These are phyloP conservation scores for Trichonephila clavipes DNA, from an alignment of 1,140 invertebrate genomes.

Conservation along the genomic window DNA sequence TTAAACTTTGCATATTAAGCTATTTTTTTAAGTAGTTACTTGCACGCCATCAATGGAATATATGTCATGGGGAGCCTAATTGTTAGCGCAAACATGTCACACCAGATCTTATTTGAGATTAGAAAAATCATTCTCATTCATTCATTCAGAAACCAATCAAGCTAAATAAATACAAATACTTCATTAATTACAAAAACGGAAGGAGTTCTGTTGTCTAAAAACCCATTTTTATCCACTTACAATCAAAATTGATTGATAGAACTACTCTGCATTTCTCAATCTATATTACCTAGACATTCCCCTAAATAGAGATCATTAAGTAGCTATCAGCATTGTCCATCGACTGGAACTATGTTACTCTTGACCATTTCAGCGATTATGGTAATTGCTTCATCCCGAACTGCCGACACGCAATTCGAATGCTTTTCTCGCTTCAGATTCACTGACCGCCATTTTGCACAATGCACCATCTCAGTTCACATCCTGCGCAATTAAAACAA, in stretches of 20 bases:
- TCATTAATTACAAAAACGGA: background rate
- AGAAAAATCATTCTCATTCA: background rate
- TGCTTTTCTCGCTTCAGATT: background rate
- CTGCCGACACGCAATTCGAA: background rate
- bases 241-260: background rate
- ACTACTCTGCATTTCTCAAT: background rate
- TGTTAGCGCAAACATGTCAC: no score
- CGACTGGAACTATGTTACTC: background rate
- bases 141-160: background rate
- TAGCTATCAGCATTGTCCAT: background rate
- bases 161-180: background rate
- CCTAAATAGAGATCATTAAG: background rate
- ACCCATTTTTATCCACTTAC: background rate
- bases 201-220: background rate
- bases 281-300: background rate
- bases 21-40: no score
- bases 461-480: background rate
- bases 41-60: no score
- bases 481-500: background rate
- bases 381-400: background rate
- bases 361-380: background rate
- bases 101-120: background rate
- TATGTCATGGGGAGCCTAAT: no score
- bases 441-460: background rate
- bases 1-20: no score